Evolutionary conservation across 2,797 vertebrate genomes (phyloP).

Genomic region (Schizothorax lantsangensis): DNA sequence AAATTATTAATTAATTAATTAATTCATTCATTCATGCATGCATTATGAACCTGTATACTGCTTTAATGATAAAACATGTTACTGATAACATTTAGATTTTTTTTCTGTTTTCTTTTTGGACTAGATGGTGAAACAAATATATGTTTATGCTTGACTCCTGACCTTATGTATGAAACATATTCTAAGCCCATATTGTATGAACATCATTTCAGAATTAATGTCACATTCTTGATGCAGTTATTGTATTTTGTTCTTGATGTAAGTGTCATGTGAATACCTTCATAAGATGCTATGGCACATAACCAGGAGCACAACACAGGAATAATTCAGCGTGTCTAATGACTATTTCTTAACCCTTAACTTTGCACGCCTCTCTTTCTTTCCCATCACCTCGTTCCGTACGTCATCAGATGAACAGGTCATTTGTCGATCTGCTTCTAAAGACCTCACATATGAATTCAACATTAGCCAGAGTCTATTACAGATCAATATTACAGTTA

Average conservation of each 20-base stretch:
- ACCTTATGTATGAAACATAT: background rate
- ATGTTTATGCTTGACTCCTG: background rate
- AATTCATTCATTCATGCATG: too few relatives aligned
- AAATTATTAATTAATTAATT: too few relatives aligned
- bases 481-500: slow-evolving; percentile 80
- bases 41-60: background rate
- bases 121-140: background rate
- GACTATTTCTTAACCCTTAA: background rate
- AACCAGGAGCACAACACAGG: background rate
- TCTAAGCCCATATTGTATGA: background rate
- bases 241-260: background rate
- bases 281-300: background rate
- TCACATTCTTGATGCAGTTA: background rate
- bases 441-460: slow-evolving; percentile 75
- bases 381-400: background rate
- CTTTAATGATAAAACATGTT: background rate
- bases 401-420: slow-evolving; percentile 1
- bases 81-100: background rate
- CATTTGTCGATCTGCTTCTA: slow-evolving; percentile 37
- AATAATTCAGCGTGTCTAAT: slow-evolving; percentile 3
- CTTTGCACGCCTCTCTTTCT: slow-evolving; percentile 2
- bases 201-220: background rate
- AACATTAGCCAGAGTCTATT: slow-evolving; percentile 77
- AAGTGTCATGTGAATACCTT: background rate
- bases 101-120: background rate